Percentiles rank a stretch among this genome's conserved stretches.
phyloP scores from a whole-genome alignment of 2,888 invertebrate species.

The Gortyna flavago region DNA sequence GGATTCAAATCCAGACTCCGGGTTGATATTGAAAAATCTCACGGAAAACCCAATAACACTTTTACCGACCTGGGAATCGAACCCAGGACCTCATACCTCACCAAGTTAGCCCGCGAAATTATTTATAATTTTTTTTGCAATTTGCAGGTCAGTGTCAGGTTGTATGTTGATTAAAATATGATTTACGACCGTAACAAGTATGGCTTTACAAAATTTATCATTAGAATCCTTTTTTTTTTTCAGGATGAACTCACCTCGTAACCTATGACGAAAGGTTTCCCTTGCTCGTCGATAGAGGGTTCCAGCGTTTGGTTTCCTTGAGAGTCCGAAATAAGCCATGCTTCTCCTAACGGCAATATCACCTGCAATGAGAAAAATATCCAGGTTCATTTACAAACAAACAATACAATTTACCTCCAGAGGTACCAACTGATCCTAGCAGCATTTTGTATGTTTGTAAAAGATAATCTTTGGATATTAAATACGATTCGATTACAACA shows the following conservation, averaged over 20 bases:
- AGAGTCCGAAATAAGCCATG: constrained; percentile 81
- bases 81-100: too few species aligned
- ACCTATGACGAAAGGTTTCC: constrained; percentile 82
- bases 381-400: background rate
- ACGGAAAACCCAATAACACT: too few species aligned
- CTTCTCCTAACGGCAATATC: constrained; percentile 79
- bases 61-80: too few species aligned
- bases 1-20: too few species aligned
- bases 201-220: too few species aligned
- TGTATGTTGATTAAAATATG: too few species aligned
- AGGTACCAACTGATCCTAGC: background rate
- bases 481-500: background rate
- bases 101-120: too few species aligned
- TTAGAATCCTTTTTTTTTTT: too few species aligned
- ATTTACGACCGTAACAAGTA: too few species aligned
- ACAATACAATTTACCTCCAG: background rate
- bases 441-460: background rate
- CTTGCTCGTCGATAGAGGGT: constrained; percentile 81
- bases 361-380: constrained; percentile 70
- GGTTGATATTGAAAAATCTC: too few species aligned
- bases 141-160: too few species aligned
- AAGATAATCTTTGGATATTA: background rate
- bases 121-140: too few species aligned
- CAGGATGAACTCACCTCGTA: constrained; percentile 79
- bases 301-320: constrained; percentile 78